Conservation (phyloP, 2,113 vertebrate genomes). For the Phrynosoma platyrhinos region DNA sequence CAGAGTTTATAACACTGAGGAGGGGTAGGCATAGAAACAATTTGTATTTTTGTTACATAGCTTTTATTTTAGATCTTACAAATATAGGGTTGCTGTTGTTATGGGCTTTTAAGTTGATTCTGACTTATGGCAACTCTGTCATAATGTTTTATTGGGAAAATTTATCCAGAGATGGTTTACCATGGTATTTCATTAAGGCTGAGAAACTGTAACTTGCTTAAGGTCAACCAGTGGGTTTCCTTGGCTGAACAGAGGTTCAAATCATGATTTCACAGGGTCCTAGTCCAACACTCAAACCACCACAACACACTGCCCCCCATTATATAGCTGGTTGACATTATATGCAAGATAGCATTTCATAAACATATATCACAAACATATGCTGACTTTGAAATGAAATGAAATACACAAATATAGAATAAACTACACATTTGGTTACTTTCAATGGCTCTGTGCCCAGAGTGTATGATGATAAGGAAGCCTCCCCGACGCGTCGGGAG, state of each 20-base stretch:
- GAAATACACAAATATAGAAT: no score
- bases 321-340: not conserved
- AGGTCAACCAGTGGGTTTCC: not conserved
- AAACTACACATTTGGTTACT: no score
- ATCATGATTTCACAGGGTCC: not conserved
- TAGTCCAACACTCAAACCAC: not conserved
- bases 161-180: no score
- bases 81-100: not conserved
- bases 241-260: not conserved
- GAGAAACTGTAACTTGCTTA: not conserved
- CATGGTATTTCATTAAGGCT: no score
- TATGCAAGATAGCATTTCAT: not conserved
- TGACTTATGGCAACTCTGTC: no score
- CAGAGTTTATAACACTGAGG: constrained; percentile 37
- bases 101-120: no score
- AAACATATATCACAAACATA: not conserved
- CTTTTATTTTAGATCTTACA: not conserved
- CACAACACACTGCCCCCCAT: not conserved
- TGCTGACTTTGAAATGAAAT: no score
- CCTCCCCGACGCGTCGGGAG: no score
- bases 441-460: no score
- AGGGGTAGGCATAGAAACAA: constrained; percentile 14
- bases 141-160: no score
- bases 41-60: not conserved
- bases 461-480: no score